phyloP scores from a whole-genome alignment of 2,888 invertebrate genomes.

The Tridacna crocea region DNA sequence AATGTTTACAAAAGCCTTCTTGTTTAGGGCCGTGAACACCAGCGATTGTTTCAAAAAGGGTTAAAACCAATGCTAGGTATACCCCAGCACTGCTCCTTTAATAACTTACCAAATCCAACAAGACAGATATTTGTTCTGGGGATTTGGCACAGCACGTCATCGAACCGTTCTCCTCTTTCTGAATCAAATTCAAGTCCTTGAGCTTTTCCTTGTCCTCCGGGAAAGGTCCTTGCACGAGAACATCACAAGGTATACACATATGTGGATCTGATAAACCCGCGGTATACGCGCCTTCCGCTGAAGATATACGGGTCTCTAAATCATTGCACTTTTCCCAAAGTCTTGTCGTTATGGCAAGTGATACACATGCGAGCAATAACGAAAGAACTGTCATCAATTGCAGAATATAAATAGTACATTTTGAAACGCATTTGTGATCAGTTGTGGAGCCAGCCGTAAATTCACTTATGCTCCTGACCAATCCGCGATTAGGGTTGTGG shows the following conservation, averaged over 20 bases:
- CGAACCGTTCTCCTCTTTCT: constrained; percentile 39
- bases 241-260: constrained; percentile 61
- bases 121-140: constrained; percentile 48
- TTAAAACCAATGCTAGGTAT: too few relatives aligned
- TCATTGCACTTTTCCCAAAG: constrained; percentile 14
- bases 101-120: constrained; percentile 61
- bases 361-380: constrained; percentile 1
- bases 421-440: constrained; percentile 15
- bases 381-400: constrained; percentile 1
- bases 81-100: not conserved
- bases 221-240: constrained; percentile 58
- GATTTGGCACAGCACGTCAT: constrained; percentile 59
- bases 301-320: not conserved
- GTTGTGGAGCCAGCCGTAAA: not conserved
- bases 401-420: constrained; percentile 17
- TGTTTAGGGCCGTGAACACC: too few relatives aligned
- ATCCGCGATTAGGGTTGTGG: not conserved
- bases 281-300: constrained; percentile 17
- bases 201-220: constrained; percentile 57
- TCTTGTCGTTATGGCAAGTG: not conserved
- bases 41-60: too few relatives aligned
- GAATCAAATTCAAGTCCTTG: constrained; percentile 16
- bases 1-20: too few relatives aligned
- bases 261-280: constrained; percentile 33
- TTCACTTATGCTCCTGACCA: not conserved